Base-by-base conservation (phyloP, 2,888 invertebrate genomes). In the Papilio demoleus region DNA sequence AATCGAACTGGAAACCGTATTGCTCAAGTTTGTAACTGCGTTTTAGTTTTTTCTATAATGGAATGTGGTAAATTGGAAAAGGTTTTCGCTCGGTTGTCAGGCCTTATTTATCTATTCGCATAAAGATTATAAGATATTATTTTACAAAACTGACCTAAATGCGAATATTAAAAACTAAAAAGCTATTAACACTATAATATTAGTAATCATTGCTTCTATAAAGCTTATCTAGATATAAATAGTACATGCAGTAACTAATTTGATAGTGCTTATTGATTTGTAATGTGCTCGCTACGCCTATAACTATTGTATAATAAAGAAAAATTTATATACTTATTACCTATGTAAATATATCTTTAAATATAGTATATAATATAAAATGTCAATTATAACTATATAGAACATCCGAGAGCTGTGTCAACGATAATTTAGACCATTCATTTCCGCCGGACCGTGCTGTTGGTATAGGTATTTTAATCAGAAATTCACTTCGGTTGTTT, bases 1-100 rank as follows among this genome's bases (percentile, higher is more conserved):
- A 47, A 47, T 31, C 53, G 53, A 53, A 53, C 24, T n/a, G 24
- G 24, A 50, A 50, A 53, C 53, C 53, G n/a, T 53, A 53, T 53
- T n/a, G 53, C 27, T 53, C 53, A 31, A 53, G 53, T 31, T 53
- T 17, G 31, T 31, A 53, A 53, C 53, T 53, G 9, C 12, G 53
- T 31, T 53, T 27, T 9, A 31, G n/a, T 31, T n/a, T 53, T 17
- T 27, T 11, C 12, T 53, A 17, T 1, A 53, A 1, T 8, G 17
- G n/a, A 27, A 53, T 9, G n/a, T 31, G 8, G 27, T 31, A 9
- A 31, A 31, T 53, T 31, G 14, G 53, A 53, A 53, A 53, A 53
- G 27, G 53, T 53, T 53, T 53, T 53, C 53, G 31, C 27, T 53
- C 53, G 53, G 27, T 53, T 53, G 53, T 53, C 53, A 31, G 27